Evolutionary conservation across 2,888 invertebrate species (phyloP), one percentile per base, ranked within the genome.

Genomic region (Rhagonycha lutea): DNA sequence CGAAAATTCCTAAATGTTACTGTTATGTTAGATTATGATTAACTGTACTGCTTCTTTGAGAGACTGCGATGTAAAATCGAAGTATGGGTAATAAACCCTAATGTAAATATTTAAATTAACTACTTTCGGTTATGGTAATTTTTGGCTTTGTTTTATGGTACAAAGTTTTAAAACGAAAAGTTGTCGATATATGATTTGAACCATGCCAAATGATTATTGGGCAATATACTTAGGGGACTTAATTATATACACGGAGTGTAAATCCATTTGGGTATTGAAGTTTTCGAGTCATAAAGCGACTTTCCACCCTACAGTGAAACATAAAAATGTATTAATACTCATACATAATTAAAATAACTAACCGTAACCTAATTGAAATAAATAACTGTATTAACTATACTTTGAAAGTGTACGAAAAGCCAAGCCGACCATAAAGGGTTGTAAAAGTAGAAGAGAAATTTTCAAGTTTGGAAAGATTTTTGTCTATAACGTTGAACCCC

Each of bases 401-500:
- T 47, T n/a, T 12, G 47, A n/a, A 47, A 47, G 47, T n/a, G n/a
- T n/a, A n/a, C 2, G 47, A 47, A 47, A n/a, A n/a, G 7, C 47
- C n/a, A 47, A 47, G 47, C 68, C n/a, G n/a, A n/a, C n/a, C 24
- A 60, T 73, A 74, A 78, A 75, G 78, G 78, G 78, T 78, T 78
- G 71, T 78, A 75, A 75, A 75, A 62, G 63, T 24, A 72, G 69
- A 61, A 69, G 26, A 72, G 61, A 74, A 74, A 75, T 72, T 47
- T 75, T 61, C 18, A 72, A 72, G 69, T 75, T 75, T 73, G 61
- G 62, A 60, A 47, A 61, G 68, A 72, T 74, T 75, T 65, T 75
- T 70, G 72, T 76, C 63, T 69, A 74, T 68, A 73, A 71, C 29
- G 65, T 47, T 62, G 29, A 72, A 70, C 74, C 78, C 74, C 76